Evolutionary conservation across 2,113 vertebrate genomes (phyloP).

Genomic region (Syngnathus floridae): DNA sequence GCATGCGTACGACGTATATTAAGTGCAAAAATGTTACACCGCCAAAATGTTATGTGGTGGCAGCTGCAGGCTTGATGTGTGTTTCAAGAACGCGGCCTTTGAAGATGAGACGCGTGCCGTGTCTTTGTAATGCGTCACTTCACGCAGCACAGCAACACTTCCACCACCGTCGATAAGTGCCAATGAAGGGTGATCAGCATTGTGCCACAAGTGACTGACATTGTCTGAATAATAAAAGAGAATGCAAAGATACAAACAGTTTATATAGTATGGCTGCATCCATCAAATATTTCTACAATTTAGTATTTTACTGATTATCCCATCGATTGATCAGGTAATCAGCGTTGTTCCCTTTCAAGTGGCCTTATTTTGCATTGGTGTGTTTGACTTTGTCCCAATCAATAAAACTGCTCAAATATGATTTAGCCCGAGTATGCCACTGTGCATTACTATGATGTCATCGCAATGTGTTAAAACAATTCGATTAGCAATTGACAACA

Average conservation of each 20-base stretch:
- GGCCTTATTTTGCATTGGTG: too few relatives aligned
- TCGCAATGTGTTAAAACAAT: too few relatives aligned
- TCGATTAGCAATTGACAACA: too few relatives aligned
- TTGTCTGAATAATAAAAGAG: background rate
- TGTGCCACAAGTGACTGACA: background rate
- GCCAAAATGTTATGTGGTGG: background rate
- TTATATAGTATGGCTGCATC: background rate
- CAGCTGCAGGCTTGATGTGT: slow-evolving; percentile 27
- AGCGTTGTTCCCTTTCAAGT: too few relatives aligned
- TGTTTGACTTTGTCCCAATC: too few relatives aligned
- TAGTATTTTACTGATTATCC: too few relatives aligned
- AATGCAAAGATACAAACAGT: background rate
- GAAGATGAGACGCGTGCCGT: slow-evolving; percentile 46
- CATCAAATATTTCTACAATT: too few relatives aligned
- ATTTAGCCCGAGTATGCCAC: too few relatives aligned
- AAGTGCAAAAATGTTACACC: slow-evolving; percentile 5
- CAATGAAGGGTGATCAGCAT: background rate
- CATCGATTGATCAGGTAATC: too few relatives aligned
- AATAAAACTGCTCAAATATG: too few relatives aligned
- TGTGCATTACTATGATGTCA: too few relatives aligned
- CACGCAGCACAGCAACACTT: slow-evolving; percentile 13
- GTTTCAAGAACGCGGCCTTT: slow-evolving; percentile 45
- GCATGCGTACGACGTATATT: background rate
- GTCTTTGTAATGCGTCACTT: slow-evolving; percentile 44
- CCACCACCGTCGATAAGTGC: background rate